phyloP scores from a whole-genome alignment of 1,140 invertebrate genomes.

The Drosophila pectinifera region DNA sequence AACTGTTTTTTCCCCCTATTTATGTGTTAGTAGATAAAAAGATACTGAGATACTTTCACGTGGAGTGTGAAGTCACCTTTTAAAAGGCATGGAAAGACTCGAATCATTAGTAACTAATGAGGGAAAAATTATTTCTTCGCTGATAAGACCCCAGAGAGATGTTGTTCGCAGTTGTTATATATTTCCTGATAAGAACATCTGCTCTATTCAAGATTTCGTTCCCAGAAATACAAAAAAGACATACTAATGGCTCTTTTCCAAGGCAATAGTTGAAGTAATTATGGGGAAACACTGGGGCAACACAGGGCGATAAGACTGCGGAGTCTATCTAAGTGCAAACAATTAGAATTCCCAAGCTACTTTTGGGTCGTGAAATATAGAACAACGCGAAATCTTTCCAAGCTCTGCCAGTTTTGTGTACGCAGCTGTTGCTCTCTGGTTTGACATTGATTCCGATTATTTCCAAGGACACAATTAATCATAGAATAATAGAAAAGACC shows the following conservation, averaged over 20 bases:
- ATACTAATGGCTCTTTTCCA: slow-evolving; percentile 11
- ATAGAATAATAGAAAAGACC: slow-evolving; percentile 2
- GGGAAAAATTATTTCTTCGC: slow-evolving; percentile 22
- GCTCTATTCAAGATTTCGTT: neutral
- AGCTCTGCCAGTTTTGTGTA: slow-evolving; percentile 10
- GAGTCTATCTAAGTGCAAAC: slow-evolving; percentile 26
- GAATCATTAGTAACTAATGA: slow-evolving; percentile 34
- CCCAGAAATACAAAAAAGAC: neutral
- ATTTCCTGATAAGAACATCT: slow-evolving; percentile 25
- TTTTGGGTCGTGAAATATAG: slow-evolving; percentile 17
- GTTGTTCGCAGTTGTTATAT: slow-evolving; percentile 6
- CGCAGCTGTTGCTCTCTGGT: slow-evolving; percentile 16
- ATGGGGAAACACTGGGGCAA: slow-evolving; percentile 6
- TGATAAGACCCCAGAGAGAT: slow-evolving; percentile 8
- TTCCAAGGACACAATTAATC: slow-evolving; percentile 14
- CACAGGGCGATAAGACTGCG: slow-evolving; percentile 32
- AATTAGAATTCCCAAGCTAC: slow-evolving; percentile 12
- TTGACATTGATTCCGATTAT: slow-evolving; percentile 10
- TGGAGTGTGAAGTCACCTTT: slow-evolving; percentile 13
- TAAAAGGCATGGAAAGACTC: neutral
- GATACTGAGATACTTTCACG: slow-evolving; percentile 32
- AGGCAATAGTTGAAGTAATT: slow-evolving; percentile 27
- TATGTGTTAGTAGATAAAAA: slow-evolving; percentile 44
- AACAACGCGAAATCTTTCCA: slow-evolving; percentile 1
- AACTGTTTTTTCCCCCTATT: neutral